phyloP scores from a whole-genome alignment of 2,797 vertebrate genomes.

The Capromys pilorides region DNA sequence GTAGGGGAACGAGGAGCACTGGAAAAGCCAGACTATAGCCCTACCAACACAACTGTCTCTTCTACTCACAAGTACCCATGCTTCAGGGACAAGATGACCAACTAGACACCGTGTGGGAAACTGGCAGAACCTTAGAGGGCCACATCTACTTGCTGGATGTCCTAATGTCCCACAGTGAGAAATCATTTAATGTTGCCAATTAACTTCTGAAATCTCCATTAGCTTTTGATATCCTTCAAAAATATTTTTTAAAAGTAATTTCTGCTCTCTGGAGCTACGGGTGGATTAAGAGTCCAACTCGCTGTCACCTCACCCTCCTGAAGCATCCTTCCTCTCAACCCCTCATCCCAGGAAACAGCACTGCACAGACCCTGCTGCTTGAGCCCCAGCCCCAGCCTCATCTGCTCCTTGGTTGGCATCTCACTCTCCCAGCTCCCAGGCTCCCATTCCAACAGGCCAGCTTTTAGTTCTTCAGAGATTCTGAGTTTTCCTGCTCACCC shows the following conservation, averaged over 20 bases:
- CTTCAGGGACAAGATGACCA: conserved; percentile 35
- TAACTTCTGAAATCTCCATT: conserved; percentile 53
- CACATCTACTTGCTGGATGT: neutral
- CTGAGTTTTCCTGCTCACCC: neutral
- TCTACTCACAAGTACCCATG: neutral
- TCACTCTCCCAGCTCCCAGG: neutral
- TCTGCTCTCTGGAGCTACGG: neutral
- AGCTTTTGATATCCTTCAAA: conserved; percentile 43
- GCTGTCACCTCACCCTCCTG: neutral
- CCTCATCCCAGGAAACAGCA: neutral
- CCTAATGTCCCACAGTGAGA: conserved; percentile 18
- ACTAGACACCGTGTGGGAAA: neutral
- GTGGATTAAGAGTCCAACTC: neutral
- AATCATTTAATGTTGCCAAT: conserved; percentile 47
- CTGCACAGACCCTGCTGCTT: neutral
- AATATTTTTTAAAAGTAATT: neutral
- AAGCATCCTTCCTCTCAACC: neutral
- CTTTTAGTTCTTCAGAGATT: neutral
- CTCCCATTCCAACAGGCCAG: neutral
- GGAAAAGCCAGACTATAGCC: neutral
- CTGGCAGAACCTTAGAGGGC: neutral
- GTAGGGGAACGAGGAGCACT: neutral
- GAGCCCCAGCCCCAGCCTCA: neutral
- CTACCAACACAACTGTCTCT: neutral
- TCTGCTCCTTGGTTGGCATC: neutral